A percentile compares a stretch with the other conserved stretches of the same genome.
phyloP scores from a whole-genome alignment of 2,113 vertebrate genomes.

The Pogona vitticeps region DNA sequence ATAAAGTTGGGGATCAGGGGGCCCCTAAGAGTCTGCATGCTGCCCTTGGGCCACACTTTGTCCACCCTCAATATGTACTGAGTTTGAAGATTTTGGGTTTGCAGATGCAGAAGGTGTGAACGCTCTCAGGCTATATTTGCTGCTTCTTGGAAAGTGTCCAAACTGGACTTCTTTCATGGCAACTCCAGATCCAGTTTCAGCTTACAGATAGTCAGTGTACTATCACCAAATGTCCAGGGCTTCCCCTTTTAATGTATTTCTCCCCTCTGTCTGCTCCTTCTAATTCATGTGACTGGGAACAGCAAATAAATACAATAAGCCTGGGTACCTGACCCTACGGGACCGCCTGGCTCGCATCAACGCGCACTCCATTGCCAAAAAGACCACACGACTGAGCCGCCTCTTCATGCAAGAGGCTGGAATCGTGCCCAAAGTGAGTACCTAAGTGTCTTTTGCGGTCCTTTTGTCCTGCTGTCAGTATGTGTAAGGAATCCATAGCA shows the following conservation, averaged over 20 bases:
- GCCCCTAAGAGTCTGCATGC: no score
- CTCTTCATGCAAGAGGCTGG: conserved; percentile 90
- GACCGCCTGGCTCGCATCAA: conserved; percentile 90
- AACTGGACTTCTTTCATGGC: neutral
- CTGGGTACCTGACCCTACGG: conserved; percentile 84
- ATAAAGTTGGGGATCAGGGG: no score
- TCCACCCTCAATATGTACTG: no score
- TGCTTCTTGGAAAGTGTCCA: neutral
- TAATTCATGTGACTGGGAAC: conserved; percentile 8
- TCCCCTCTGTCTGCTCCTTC: neutral
- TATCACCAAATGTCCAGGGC: neutral
- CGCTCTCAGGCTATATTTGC: neutral
- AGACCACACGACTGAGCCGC: conserved; percentile 89
- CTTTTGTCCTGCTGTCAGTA: neutral
- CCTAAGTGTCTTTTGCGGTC: neutral
- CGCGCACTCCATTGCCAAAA: conserved; percentile 92
- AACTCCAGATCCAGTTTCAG: neutral
- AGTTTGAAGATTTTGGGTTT: no score
- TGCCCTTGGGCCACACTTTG: no score
- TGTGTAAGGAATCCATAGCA: neutral
- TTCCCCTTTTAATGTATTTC: neutral
- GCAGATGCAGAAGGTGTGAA: neutral
- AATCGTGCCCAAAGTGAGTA: conserved; percentile 84
- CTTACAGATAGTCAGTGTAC: neutral
- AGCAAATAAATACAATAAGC: conserved; percentile 93